Base-by-base conservation (phyloP, 2,113 vertebrate genomes). In the Myrmophylax atrothorax region DNA sequence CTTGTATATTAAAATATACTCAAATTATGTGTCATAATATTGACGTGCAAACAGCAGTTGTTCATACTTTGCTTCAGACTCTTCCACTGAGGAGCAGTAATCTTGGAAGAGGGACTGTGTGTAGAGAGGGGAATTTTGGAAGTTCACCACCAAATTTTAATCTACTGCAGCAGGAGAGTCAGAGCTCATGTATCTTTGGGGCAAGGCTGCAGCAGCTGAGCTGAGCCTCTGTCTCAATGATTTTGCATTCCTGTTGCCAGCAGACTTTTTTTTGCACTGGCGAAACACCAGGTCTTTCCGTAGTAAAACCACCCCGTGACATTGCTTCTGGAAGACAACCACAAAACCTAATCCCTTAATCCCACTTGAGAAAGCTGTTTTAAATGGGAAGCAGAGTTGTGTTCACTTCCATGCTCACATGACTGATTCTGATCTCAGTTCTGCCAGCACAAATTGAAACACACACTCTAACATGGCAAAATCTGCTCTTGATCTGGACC, bases 261-360 rank as follows among this genome's bases (percentile, higher is more conserved):
- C 75, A 84, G 87, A 88, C 82, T 95, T 42, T 92, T 50, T 96
- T 94, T 81, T 92, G 49, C 79, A 56, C 87, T 96, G 93, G 93
- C 70, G 63, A 86, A 94, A 69, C 84, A 94, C 58, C 90, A 90
- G 94, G 49, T 88, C 83, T 84, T 75, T 72, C 85, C 1, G 3
- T 69, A 92, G 72, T 74, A 94, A 94, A 96, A 94, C 60, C 88
- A 96, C 76, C 85, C 85, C 14, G 17, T 95, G 90, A 96, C 79
- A 93, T 75, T 96, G 85, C 92, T 96, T 96, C 96, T 96, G 95
- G 96, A 96, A 97, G 96, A 92, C 93, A 90, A 97, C 93, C 92
- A 92, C 93, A 95, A 94, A 96, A 86, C 90, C 88, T 96, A 97
- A 97, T 96, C 93, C 88, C 90, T 96, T 96, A 96, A 96, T 96